Conservation (phyloP, 2,797 vertebrate species). For the Cheirogaleus major region DNA sequence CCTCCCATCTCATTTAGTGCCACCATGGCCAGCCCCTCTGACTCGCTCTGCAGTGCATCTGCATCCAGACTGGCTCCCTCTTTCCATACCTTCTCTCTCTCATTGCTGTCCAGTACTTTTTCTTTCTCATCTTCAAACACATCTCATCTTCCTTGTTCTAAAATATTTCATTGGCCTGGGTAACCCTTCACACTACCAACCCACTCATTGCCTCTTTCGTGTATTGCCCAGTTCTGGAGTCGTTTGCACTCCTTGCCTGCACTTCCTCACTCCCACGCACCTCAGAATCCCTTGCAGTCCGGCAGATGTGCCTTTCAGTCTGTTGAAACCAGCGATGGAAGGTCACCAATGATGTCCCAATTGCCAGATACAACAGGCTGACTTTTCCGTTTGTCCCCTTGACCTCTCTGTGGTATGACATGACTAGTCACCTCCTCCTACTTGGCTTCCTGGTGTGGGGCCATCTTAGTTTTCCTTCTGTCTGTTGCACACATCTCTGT, state of each 20-base stretch:
- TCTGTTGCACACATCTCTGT: background rate
- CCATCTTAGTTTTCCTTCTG: background rate
- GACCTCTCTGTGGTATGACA: background rate
- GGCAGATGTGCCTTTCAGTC: background rate
- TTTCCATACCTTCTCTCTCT: background rate
- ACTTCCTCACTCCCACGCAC: background rate
- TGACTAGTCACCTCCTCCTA: background rate
- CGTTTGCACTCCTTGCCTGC: background rate
- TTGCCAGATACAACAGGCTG: background rate
- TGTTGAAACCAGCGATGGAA: background rate
- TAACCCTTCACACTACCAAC: background rate
- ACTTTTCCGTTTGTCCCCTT: background rate
- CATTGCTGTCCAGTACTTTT: background rate
- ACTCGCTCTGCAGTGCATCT: background rate
- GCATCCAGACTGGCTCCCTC: background rate
- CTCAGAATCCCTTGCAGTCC: background rate
- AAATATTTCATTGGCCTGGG: background rate
- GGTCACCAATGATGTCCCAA: background rate
- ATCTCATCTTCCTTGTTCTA: background rate
- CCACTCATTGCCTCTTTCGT: background rate
- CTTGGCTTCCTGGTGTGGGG: background rate
- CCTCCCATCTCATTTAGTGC: background rate
- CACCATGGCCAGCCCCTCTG: background rate
- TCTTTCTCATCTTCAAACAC: background rate
- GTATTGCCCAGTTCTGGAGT: background rate